These are phyloP conservation scores for Chirona hameri DNA, from an alignment of 2,888 invertebrate genomes.

Conservation along the genomic window DNA sequence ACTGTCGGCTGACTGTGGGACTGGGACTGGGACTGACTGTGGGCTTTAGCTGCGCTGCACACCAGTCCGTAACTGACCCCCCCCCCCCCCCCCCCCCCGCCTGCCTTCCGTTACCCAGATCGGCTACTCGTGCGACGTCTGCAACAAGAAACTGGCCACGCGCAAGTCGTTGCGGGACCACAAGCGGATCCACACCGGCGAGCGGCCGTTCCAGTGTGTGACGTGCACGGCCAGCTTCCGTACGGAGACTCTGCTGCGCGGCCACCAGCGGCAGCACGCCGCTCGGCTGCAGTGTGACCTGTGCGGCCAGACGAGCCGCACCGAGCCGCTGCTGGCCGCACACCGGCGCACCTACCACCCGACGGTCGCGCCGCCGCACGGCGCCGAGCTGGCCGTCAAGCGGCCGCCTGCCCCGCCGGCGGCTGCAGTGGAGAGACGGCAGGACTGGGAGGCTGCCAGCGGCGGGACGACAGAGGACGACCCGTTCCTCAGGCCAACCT, in stretches of 20 bases:
- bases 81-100: not conserved
- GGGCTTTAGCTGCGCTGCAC: too few species aligned
- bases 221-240: not conserved
- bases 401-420: not conserved
- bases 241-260: conserved; percentile 13
- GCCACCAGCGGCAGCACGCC: not conserved
- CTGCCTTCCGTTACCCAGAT: not conserved
- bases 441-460: too few species aligned
- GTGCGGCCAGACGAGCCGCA: not conserved
- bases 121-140: not conserved
- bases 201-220: conserved; percentile 4
- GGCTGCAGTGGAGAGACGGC: not conserved
- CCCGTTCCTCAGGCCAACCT: not conserved
- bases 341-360: not conserved
- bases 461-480: not conserved
- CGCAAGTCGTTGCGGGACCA: conserved; percentile 12
- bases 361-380: not conserved
- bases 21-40: too few species aligned
- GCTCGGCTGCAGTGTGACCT: not conserved
- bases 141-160: not conserved
- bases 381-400: not conserved
- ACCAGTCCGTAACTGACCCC: not conserved
- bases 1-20: too few species aligned
- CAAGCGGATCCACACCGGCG: not conserved
- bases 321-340: not conserved